Evolutionary conservation across 2,888 invertebrate species (phyloP).

Genomic region (Drosophila testacea): DNA sequence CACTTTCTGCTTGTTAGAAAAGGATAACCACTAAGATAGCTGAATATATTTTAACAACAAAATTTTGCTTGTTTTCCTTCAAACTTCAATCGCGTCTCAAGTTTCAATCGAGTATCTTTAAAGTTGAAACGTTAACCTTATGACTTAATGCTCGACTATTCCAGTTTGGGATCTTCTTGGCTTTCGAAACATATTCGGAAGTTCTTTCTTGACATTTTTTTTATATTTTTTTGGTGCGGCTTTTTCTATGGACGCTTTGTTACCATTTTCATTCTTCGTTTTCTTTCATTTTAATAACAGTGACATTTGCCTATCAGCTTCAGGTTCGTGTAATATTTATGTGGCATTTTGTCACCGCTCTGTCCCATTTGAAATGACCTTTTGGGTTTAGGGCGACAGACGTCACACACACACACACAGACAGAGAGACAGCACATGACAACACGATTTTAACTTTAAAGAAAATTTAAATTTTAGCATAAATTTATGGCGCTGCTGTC

Average conservation of each 20-base stretch:
- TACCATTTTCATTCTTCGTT: constrained; percentile 29
- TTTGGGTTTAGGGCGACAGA: constrained; percentile 38
- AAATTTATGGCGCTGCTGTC: constrained; percentile 67
- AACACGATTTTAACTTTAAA: constrained; percentile 58
- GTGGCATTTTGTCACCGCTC: constrained; percentile 71
- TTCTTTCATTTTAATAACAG: constrained; percentile 61
- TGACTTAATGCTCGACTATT: neutral
- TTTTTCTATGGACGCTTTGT: constrained; percentile 42
- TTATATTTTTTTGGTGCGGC: constrained; percentile 7
- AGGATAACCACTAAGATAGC: no score
- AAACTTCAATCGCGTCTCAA: neutral
- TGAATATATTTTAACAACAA: neutral
- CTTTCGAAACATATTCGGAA: constrained; percentile 56
- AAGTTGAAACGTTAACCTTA: neutral
- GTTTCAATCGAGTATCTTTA: neutral
- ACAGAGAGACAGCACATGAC: constrained; percentile 15
- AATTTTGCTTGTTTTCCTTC: neutral
- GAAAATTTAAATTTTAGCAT: constrained; percentile 79
- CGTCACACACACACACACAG: constrained; percentile 25
- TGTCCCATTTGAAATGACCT: constrained; percentile 61
- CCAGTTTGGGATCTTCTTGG: neutral
- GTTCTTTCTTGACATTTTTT: constrained; percentile 48
- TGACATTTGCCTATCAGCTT: constrained; percentile 75
- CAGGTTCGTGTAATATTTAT: constrained; percentile 69
- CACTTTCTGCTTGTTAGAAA: no score